Conservation (phyloP, 1,140 invertebrate genomes). For the Trissolcus basalis region DNA sequence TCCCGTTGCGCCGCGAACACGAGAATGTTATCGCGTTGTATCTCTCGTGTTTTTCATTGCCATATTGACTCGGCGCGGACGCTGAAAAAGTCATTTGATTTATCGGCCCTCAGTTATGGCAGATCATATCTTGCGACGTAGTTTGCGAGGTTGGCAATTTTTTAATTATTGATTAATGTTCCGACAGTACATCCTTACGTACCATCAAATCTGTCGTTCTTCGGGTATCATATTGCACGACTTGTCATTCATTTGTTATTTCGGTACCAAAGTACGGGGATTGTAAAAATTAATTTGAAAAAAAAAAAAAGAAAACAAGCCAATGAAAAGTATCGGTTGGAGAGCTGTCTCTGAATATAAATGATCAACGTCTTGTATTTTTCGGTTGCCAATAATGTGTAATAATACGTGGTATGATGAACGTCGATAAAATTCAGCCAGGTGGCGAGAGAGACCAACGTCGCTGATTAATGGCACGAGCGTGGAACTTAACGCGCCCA, state of each 20-base stretch:
- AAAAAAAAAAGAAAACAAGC: conserved; percentile 6
- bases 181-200: background rate
- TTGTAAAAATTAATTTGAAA: background rate
- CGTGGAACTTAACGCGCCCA: conserved; percentile 57
- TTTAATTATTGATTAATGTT: conserved; percentile 51
- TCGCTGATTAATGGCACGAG: conserved; percentile 61
- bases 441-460: conserved; percentile 48
- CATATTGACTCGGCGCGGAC: conserved; percentile 60
- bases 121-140: conserved; percentile 43
- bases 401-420: conserved; percentile 51
- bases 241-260: no score
- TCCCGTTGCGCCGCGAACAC: conserved; percentile 62
- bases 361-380: conserved; percentile 28
- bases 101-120: conserved; percentile 58
- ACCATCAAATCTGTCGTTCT: no score
- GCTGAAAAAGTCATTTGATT: conserved; percentile 73
- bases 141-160: conserved; percentile 22
- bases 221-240: background rate
- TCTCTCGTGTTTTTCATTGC: conserved; percentile 72
- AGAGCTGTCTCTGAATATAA: no score
- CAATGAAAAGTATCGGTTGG: no score
- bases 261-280: background rate
- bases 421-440: conserved; percentile 60
- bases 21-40: conserved; percentile 73
- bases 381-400: conserved; percentile 42